These are phyloP conservation scores for Falco naumanni DNA, from an alignment of 2,797 vertebrate species.

Conservation along the genomic window DNA sequence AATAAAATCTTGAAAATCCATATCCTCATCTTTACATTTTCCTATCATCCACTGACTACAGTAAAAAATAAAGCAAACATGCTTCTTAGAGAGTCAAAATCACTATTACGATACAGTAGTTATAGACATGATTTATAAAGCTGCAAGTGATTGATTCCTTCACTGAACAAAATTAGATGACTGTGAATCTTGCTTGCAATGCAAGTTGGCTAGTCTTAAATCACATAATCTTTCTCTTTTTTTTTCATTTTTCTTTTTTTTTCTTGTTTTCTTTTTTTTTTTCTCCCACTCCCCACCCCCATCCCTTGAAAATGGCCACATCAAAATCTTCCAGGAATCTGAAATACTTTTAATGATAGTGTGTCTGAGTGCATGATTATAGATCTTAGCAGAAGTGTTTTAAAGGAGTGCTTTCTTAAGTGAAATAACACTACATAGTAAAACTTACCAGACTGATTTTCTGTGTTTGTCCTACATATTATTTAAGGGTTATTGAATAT, in stretches of 20 bases:
- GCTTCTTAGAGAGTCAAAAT: background rate
- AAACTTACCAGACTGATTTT: slow-evolving; percentile 24
- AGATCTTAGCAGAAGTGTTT: background rate
- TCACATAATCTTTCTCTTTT: background rate
- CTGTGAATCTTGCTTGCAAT: background rate
- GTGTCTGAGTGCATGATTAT: background rate
- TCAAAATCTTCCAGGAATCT: background rate
- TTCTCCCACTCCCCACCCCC: no score
- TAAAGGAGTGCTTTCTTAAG: slow-evolving; percentile 16
- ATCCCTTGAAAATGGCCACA: background rate
- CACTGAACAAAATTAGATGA: background rate
- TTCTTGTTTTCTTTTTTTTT: background rate
- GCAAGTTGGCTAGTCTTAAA: background rate
- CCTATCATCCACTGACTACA: background rate
- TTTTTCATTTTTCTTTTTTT: background rate
- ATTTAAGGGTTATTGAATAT: slow-evolving; percentile 53
- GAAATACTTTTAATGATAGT: background rate
- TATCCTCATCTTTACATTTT: background rate
- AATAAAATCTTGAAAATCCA: background rate
- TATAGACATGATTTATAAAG: background rate
- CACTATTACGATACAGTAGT: background rate
- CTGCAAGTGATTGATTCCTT: background rate
- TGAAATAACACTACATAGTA: background rate
- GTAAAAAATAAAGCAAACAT: background rate
- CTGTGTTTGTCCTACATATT: slow-evolving; percentile 31